Conservation (phyloP, 2,888 invertebrate genomes). For the Oscheius onirici region DNA sequence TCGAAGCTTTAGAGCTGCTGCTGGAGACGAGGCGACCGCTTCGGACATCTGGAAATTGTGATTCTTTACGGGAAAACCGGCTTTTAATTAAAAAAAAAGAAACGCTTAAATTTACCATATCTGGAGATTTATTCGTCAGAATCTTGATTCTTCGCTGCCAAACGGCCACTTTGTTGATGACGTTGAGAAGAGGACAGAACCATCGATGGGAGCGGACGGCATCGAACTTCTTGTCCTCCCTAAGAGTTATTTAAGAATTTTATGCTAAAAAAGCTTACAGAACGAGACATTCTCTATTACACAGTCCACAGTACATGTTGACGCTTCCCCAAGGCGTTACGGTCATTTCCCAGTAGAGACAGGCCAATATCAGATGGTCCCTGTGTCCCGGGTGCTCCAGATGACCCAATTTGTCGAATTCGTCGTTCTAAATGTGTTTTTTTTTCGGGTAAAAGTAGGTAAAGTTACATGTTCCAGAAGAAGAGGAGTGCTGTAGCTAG, state of each 20-base stretch:
- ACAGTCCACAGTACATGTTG: neutral
- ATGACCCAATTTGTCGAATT: neutral
- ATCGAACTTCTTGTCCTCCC: neutral
- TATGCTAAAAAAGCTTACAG: neutral
- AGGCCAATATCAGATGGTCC: neutral
- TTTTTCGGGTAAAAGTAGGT: neutral
- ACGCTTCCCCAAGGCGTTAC: neutral
- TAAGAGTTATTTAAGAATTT: neutral
- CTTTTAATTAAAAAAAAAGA: too few species aligned
- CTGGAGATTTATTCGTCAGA: neutral
- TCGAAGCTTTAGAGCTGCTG: too few species aligned
- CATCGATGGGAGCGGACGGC: neutral
- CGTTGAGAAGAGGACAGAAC: slow-evolving; percentile 2
- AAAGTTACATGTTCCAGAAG: neutral
- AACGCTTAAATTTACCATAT: neutral
- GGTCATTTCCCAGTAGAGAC: neutral
- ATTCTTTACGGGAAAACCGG: too few species aligned
- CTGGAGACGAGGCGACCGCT: too few species aligned
- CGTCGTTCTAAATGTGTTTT: neutral
- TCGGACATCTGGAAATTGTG: neutral
- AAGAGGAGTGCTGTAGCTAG: neutral
- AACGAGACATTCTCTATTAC: slow-evolving; percentile 5
- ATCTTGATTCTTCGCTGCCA: slow-evolving; percentile 1
- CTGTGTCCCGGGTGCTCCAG: neutral
- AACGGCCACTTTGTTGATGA: neutral